Base-by-base conservation (phyloP, 2,888 invertebrate species). In the Diaphora mendica region DNA sequence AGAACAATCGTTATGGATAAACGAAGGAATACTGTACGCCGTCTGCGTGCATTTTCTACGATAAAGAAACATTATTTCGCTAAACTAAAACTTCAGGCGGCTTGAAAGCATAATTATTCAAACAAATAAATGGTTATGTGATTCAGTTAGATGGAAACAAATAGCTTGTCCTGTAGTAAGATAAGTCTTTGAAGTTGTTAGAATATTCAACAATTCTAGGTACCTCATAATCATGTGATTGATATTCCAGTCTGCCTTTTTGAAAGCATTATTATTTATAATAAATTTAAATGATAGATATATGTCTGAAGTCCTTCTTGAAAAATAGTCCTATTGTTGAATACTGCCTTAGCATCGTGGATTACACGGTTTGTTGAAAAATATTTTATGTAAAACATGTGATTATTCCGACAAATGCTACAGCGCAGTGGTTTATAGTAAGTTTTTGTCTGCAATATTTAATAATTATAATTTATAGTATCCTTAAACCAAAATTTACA, bases 1-100 rank as follows among this genome's bases (percentile, higher is more conserved):
- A 64, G 78, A 80, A 84, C 82, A 83, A 84, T 82, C 79, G 80
- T 72, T 79, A 79, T 76, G 86, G 83, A 86, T 87, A 83, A 80
- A 77, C 75, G 70, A 71, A 76, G 72, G 78, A 79, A 78, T 84
- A 79, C 77, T 64, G 80, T 82, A 73, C 68, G 75, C 70, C 81
- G 79, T 77, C 77, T 64, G 71, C 70, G 75, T 77, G 78, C 69
- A 83, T 79, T 84, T 77, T 77, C 81, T 73, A 51, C 68, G 78
- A 80, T 83, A 83, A 81, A 78, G 70, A 72, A 79, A 82, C 79
- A 74, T 74, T 77, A 72, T 71, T 71, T 75, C 71, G 75, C 75
- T 76, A 71, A 81, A 79, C 62, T 75, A 70, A 75, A 75, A 74
- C 75, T 70, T 73, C 64, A 39, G 59, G 11, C 26, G 30, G 59